These are phyloP conservation scores for Meteorus sp. DNA, from an alignment of 1,140 invertebrate genomes.

Conservation along the genomic window DNA sequence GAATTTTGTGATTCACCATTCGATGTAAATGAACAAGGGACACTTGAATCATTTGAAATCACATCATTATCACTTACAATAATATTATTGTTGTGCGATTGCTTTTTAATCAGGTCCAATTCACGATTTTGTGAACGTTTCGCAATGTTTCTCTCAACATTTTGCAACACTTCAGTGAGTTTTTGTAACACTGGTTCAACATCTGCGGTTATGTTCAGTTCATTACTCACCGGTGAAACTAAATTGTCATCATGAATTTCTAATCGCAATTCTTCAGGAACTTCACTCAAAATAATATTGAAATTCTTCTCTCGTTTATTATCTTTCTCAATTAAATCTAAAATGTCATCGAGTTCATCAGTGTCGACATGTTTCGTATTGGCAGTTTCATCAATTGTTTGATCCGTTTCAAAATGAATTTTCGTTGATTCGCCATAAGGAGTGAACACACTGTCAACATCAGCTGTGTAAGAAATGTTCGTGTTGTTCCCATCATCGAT, in stretches of 20 bases:
- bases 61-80: constrained; percentile 6
- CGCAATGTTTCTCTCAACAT: constrained; percentile 29
- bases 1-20: constrained; percentile 20
- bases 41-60: no score
- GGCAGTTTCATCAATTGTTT: background rate
- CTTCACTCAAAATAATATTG: background rate
- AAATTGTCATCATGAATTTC: constrained; percentile 10
- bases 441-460: constrained; percentile 38
- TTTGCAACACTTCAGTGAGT: constrained; percentile 28
- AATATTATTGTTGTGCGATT: no score
- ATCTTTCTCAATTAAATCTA: constrained; percentile 40
- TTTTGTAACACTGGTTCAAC: constrained; percentile 30
- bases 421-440: constrained; percentile 42
- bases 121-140: constrained; percentile 8
- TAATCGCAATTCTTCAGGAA: background rate
- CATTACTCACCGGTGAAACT: constrained; percentile 3
- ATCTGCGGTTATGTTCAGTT: constrained; percentile 25
- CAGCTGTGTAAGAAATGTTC: constrained; percentile 22
- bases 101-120: constrained; percentile 6
- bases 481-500: background rate
- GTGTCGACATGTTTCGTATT: background rate
- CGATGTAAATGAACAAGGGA: no score
- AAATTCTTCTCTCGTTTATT: constrained; percentile 25
- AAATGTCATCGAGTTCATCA: constrained; percentile 41
- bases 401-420: constrained; percentile 31